Evolutionary conservation across 2,113 vertebrate species (phyloP), one percentile per base, ranked within the genome.

Genomic region (Guaruba guarouba): DNA sequence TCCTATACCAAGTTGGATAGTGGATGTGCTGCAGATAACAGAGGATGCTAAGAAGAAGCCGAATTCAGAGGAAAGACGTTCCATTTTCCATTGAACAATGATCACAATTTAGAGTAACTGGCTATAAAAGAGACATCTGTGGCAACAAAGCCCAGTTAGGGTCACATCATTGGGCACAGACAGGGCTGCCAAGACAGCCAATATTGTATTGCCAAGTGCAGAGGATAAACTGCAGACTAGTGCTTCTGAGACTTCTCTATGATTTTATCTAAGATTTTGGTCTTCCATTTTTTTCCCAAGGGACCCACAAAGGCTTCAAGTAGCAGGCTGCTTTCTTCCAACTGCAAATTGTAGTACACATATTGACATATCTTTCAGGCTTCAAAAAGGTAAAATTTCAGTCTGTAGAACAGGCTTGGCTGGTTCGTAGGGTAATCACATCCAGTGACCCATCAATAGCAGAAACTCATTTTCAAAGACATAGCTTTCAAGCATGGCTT

Each of bases 401-500:
- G 67, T 54, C 82, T 43, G 25, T 29, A 68, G 75, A 90, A 48
- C 22, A 75, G 86, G 35, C 66, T 83, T 86, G 71, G 59, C 43
- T 95, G 68, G 35, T 90, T 92, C 75, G 51, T 90, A 68, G 92
- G 49, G 82, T 92, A 96, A 74, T 79, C 71, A 92, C 46, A 87
- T 91, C 63, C 83, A 93, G 76, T 92, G 90, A 95, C 88, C 85
- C 73, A 95, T 95, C 68, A 90, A 77, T 31, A 87, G 70, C 62
- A 84, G 88, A 92, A 82, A 90, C 35, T 55, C 17, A 33, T 92
- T 92, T 92, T 91, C 92, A 93, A 74, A 92, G 73, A 59, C 61
- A 55, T 2, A 78, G 43, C 85, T 80, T 95, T 96, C 88, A 93
- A 82, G 92, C 37, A 75, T 17, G 13, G 66, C 94, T 94, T 93